Evolutionary conservation across 1,140 invertebrate genomes (phyloP).

Genomic region (Dendrolimus kikuchii): DNA sequence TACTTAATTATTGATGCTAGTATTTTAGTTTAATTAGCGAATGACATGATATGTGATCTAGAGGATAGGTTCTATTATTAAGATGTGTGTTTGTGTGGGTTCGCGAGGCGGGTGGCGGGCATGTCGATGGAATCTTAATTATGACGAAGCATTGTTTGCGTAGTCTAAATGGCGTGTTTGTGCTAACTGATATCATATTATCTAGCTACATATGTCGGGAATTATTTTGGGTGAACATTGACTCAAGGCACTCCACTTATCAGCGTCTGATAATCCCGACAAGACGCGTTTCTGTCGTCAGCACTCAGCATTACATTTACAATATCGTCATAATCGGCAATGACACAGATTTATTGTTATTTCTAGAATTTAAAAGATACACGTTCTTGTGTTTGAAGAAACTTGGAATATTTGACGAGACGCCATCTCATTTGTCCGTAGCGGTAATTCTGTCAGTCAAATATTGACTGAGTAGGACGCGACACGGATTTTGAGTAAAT

Average conservation of each 20-base stretch:
- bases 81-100: background rate
- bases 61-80: background rate
- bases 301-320: constrained; percentile 10
- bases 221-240: constrained; percentile 57
- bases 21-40: no score
- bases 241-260: constrained; percentile 52
- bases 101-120: background rate
- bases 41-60: no score
- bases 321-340: constrained; percentile 25
- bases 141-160: constrained; percentile 51
- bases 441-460: constrained; percentile 62
- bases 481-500: constrained; percentile 65
- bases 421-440: constrained; percentile 55
- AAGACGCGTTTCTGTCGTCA: constrained; percentile 35
- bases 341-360: constrained; percentile 25
- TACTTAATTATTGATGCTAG: no score
- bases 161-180: constrained; percentile 61
- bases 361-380: constrained; percentile 14
- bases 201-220: constrained; percentile 43
- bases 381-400: constrained; percentile 23
- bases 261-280: constrained; percentile 38
- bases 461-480: constrained; percentile 64
- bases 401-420: constrained; percentile 26
- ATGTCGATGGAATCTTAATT: constrained; percentile 44
- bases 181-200: constrained; percentile 42